Percentiles rank a stretch among this genome's conserved stretches.
Conservation (phyloP, 2,113 vertebrate species). For the Machaerirhynchus nigripectus region DNA sequence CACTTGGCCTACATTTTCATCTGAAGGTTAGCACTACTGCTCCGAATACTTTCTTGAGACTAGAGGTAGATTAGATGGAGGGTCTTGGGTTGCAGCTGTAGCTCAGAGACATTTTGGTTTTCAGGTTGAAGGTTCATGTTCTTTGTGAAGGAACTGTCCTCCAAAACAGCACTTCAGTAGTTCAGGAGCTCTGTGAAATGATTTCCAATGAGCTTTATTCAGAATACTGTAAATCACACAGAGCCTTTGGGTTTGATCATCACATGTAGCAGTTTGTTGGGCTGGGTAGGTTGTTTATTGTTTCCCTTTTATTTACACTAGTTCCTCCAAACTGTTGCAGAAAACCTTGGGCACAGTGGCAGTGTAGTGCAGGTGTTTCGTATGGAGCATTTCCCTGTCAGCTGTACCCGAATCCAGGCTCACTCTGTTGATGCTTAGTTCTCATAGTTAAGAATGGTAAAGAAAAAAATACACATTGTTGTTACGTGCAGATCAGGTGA, state of each 20-base stretch:
- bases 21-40: neutral
- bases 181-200: neutral
- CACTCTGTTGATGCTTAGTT: neutral
- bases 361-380: neutral
- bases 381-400: neutral
- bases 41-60: neutral
- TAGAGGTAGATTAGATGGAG: neutral
- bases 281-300: neutral
- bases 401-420: neutral
- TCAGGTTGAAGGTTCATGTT: neutral
- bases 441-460: neutral
- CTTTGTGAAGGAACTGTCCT: neutral
- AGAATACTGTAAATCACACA: neutral
- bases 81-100: neutral
- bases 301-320: neutral
- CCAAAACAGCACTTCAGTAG: neutral
- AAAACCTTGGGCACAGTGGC: neutral
- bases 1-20: neutral
- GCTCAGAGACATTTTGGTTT: neutral
- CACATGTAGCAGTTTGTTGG: neutral
- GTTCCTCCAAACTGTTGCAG: neutral
- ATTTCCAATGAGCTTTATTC: neutral
- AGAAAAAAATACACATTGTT: neutral
- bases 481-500: neutral
- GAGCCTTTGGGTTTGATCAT: neutral